These are phyloP conservation scores for Strigamia maritima DNA, from an alignment of 2,888 invertebrate species.

Conservation along the genomic window DNA sequence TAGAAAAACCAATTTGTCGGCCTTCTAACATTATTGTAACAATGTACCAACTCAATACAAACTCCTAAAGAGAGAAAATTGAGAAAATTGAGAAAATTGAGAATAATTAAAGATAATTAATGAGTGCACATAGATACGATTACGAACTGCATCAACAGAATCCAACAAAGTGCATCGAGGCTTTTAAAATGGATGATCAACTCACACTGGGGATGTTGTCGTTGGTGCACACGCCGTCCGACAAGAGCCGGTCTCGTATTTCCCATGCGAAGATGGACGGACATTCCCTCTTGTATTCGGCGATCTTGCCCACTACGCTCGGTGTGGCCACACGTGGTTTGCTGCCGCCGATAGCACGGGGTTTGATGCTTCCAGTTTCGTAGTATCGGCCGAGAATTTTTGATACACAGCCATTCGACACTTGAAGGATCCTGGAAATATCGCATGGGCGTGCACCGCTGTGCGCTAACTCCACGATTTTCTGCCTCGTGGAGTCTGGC, in stretches of 20 bases:
- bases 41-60: too few species aligned
- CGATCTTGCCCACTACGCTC: conserved; percentile 90
- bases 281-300: conserved; percentile 94
- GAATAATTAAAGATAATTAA: too few species aligned
- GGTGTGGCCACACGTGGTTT: conserved; percentile 93
- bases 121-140: too few species aligned
- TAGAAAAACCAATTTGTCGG: too few species aligned
- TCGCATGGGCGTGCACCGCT: conserved; percentile 95
- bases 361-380: conserved; percentile 96
- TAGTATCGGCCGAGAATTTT: conserved; percentile 98
- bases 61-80: too few species aligned
- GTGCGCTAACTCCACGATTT: conserved; percentile 93
- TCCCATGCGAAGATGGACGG: conserved; percentile 99
- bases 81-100: too few species aligned
- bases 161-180: too few species aligned
- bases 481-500: conserved; percentile 92
- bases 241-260: conserved; percentile 87
- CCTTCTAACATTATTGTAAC: too few species aligned
- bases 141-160: too few species aligned
- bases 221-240: conserved; percentile 92
- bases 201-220: conserved; percentile 98
- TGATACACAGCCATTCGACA: conserved; percentile 97
- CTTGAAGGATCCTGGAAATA: conserved; percentile 94
- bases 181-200: conserved; percentile 52
- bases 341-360: conserved; percentile 93